Evolutionary conservation across 2,797 vertebrate genomes (phyloP).

Genomic region (Tympanoctomys barrerae): DNA sequence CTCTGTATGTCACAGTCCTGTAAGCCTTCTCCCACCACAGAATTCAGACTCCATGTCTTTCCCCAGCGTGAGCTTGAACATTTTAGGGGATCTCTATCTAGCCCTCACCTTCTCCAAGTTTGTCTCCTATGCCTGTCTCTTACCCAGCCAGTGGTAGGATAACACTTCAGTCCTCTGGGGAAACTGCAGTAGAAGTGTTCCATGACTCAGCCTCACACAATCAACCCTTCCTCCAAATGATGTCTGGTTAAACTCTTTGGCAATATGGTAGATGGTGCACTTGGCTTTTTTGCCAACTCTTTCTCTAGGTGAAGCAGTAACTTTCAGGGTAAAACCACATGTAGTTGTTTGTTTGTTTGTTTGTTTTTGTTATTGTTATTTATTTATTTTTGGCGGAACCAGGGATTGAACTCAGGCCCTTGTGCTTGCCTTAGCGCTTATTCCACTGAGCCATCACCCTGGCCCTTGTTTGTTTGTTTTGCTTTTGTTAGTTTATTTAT

Average conservation of each 20-base stretch:
- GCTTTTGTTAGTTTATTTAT: neutral
- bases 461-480: no score
- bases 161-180: neutral
- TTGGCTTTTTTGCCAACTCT: neutral
- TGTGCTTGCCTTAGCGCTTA: no score
- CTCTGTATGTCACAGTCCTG: neutral
- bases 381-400: neutral
- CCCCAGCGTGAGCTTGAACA: neutral
- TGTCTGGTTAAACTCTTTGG: neutral
- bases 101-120: neutral
- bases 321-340: neutral
- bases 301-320: neutral
- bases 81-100: neutral
- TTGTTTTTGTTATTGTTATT: neutral
- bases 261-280: neutral
- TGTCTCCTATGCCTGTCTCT: neutral
- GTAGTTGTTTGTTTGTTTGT: neutral
- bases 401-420: no score
- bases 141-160: neutral
- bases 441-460: no score
- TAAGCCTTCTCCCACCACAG: neutral
- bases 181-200: neutral
- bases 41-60: neutral
- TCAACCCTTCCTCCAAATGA: neutral
- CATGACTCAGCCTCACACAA: neutral